Conservation (phyloP, 2,888 invertebrate genomes). For the Pammene fasciana region DNA sequence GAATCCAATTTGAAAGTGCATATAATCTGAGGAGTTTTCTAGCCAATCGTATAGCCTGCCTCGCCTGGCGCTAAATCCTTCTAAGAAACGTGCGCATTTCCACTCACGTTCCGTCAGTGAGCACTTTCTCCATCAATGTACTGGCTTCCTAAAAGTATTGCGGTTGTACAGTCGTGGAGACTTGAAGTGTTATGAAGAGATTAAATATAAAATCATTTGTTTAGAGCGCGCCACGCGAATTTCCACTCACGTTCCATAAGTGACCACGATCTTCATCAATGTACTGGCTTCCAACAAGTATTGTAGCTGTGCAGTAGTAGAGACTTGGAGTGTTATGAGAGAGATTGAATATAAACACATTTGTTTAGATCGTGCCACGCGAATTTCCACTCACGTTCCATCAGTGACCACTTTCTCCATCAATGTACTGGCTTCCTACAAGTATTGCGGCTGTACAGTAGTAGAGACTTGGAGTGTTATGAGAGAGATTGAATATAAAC, state of each 20-base stretch:
- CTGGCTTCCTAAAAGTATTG: not conserved
- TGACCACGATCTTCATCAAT: no score
- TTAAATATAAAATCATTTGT: slow-evolving; percentile 39
- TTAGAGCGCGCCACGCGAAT: slow-evolving; percentile 36
- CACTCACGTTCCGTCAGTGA: not conserved
- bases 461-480: slow-evolving; percentile 1
- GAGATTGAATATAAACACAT: no score
- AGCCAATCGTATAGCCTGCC: no score
- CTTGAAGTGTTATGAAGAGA: slow-evolving; percentile 28
- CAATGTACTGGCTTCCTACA: not conserved
- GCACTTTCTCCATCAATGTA: not conserved
- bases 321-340: no score
- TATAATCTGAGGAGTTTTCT: no score
- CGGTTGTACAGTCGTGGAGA: not conserved
- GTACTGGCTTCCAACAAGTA: no score
- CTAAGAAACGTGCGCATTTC: no score
- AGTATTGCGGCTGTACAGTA: not conserved
- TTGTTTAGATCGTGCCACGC: no score
- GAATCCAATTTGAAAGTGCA: no score
- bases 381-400: not conserved
- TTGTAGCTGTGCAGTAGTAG: no score
- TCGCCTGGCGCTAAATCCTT: no score
- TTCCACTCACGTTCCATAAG: no score
- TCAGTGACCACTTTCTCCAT: not conserved
- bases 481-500: slow-evolving; percentile 39